Evolutionary conservation across 2,113 vertebrate genomes (phyloP).

Genomic region (Pao palembangensis): DNA sequence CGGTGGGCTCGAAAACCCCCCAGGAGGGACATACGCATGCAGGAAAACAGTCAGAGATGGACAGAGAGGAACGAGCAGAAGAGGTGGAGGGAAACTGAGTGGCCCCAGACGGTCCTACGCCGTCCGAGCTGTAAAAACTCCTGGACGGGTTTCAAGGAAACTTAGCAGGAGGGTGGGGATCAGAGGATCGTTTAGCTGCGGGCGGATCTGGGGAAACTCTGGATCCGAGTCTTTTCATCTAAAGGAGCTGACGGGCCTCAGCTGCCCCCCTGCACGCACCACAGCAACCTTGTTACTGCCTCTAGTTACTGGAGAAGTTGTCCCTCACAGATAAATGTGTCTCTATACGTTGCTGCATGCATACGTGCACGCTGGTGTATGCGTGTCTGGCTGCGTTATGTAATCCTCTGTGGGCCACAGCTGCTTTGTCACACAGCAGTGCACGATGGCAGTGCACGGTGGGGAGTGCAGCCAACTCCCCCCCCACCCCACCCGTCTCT

Average conservation of each 20-base stretch:
- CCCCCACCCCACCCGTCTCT: constrained; percentile 7
- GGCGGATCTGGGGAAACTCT: no score
- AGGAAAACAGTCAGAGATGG: constrained; percentile 18
- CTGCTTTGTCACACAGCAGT: constrained; percentile 65
- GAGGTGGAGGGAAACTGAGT: neutral
- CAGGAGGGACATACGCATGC: neutral
- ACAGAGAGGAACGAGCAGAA: constrained; percentile 9
- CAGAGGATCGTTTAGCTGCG: no score
- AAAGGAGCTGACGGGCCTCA: neutral
- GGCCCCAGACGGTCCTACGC: no score
- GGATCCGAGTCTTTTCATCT: neutral
- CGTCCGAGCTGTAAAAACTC: neutral
- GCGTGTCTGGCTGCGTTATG: constrained; percentile 53
- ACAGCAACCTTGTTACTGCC: no score
- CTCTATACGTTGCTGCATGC: constrained; percentile 4
- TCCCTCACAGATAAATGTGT: neutral
- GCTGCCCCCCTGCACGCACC: neutral
- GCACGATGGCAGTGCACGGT: constrained; percentile 12
- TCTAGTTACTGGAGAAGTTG: neutral
- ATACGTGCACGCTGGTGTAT: neutral
- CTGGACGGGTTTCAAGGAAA: neutral
- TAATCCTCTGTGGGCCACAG: constrained; percentile 70
- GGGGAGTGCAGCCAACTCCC: constrained; percentile 35
- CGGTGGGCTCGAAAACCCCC: constrained; percentile 32
- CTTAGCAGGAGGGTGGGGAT: neutral